Conservation (phyloP, 2,797 vertebrate genomes). For the Parauchenoglanis ngamensis region DNA sequence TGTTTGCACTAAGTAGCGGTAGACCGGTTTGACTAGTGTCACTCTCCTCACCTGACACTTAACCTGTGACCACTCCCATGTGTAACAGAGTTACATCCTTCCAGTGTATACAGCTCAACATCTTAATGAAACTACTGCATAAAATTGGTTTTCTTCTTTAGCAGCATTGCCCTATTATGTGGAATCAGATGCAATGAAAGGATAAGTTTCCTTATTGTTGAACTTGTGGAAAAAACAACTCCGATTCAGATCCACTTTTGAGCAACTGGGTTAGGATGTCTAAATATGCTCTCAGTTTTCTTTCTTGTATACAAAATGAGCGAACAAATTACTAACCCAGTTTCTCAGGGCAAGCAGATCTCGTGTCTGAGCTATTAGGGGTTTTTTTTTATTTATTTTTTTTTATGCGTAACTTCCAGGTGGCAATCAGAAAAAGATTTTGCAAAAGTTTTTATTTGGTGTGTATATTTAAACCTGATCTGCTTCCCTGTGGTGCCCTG, state of each 20-base stretch:
- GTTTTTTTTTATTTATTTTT: background rate
- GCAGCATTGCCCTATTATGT: background rate
- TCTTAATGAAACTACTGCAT: background rate
- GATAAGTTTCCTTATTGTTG: background rate
- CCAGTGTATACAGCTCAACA: background rate
- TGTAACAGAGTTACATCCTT: background rate
- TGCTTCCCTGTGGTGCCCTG: background rate
- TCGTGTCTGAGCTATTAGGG: background rate
- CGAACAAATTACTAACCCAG: background rate
- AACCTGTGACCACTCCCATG: background rate
- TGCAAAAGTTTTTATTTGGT: background rate
- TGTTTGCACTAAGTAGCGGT: background rate
- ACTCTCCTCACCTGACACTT: background rate
- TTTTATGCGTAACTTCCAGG: too few relatives aligned
- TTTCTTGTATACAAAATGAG: background rate
- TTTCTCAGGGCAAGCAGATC: background rate
- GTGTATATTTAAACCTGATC: background rate
- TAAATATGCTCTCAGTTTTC: background rate
- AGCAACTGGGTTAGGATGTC: background rate
- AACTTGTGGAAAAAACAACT: background rate
- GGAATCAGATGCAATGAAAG: background rate
- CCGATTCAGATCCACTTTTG: background rate
- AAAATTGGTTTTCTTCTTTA: background rate
- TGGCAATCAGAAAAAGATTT: background rate
- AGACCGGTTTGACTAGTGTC: constrained; percentile 2